Base-by-base conservation (phyloP, 2,888 invertebrate species). In the Scaptomyza caliginosa region DNA sequence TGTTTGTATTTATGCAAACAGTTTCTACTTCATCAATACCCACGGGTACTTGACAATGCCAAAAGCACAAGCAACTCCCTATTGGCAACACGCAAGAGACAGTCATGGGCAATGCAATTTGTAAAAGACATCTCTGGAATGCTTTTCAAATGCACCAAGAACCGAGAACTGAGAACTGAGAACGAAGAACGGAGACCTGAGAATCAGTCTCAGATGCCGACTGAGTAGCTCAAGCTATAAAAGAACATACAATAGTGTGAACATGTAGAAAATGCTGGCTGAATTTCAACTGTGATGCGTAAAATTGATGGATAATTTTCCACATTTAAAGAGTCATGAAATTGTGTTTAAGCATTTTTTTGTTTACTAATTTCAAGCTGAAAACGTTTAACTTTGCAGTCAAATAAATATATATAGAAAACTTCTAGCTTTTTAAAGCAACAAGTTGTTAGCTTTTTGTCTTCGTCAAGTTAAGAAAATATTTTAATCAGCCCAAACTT, bases 101-200 rank as follows among this genome's bases (percentile, higher is more conserved):
- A 34, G 30, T 39, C 42, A 36, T 16, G 36, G 49, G 48, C 62
- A 57, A 52, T 67, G 80, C 73, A 83, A 79, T 76, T 83, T 86
- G 67, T 46, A 34, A 45, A 54, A 73, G 66, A 74, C 50, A 77
- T 59, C 60, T 42, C 13, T 49, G 39, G 71, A 80, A 71, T 86
- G 67, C 74, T 34, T 73, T 66, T 54, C 65, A 45, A 76, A 76
- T 64, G 60, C 70, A 54, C 69, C 38, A 46, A 23, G 10, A 26
- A 38, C 46, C 30, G 42, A 34, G 48, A 17, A 42, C 49, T 46
- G 45, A 1, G 30, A 19, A 30, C 30, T 11, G 17, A 5, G 17
- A n/a, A 6, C 46, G 0, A 8, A 6, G 10, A 30, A n/a, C 30
- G 7, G 17, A 5, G 17, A n/a, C 10, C 46, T 0, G 11, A 6